Conservation (phyloP, 2,797 vertebrate genomes). For the Coranthus polyacanthus region DNA sequence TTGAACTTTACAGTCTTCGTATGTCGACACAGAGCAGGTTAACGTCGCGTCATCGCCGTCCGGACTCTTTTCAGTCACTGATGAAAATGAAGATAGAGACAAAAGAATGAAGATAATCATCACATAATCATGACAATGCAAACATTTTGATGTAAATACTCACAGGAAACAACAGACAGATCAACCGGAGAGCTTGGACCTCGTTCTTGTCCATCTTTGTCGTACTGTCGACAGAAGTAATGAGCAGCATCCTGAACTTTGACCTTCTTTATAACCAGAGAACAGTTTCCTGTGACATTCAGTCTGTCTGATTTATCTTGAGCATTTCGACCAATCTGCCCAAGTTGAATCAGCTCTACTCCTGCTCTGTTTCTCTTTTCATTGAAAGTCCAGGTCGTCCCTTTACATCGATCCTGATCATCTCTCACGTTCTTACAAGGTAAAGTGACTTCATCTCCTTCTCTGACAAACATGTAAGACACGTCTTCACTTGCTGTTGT, state of each 20-base stretch:
- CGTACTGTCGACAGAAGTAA: background rate
- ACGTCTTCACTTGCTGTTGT: rapidly evolving
- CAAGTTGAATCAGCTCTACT: rapidly evolving
- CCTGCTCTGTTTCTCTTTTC: rapidly evolving
- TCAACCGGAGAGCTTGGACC: rapidly evolving
- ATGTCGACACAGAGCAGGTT: background rate
- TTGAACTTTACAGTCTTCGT: background rate
- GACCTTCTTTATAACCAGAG: constrained; percentile 27
- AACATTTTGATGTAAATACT: constrained; percentile 17
- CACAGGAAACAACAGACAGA: constrained; percentile 12
- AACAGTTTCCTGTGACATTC: constrained; percentile 7
- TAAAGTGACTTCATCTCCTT: constrained; percentile 8
- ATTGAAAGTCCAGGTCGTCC: rapidly evolving
- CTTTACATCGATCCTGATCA: background rate
- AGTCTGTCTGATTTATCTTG: background rate
- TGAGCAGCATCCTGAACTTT: background rate
- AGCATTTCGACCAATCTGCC: rapidly evolving
- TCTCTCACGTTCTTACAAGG: background rate
- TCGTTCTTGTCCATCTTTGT: background rate
- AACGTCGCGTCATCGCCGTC: background rate
- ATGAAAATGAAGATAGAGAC: background rate
- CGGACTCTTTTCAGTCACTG: background rate
- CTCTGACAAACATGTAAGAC: background rate
- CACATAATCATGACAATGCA: background rate
- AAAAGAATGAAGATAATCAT: background rate